Evolutionary conservation across 2,888 invertebrate genomes (phyloP), one percentile per base, ranked within the genome.

Genomic region (Sesia bembeciformis): DNA sequence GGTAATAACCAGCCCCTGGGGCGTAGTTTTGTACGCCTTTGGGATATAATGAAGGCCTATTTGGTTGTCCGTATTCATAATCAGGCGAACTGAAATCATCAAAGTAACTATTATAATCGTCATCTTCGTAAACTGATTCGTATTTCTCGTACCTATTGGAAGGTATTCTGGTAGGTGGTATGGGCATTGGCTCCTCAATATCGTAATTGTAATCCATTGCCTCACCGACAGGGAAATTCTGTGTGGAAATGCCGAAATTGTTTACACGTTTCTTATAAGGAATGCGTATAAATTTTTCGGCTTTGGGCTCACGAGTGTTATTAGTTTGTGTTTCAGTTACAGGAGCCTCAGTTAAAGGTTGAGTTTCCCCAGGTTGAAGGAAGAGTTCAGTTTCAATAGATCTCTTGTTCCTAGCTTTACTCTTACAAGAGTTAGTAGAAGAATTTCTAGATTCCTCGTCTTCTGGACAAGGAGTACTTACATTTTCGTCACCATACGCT

Each of bases 401-500:
- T 54, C 75, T 65, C 40, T 61, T 66, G 74, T 60, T 68, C 7
- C 63, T 64, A 38, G 62, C 68, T 56, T 57, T 59, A 23, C 2
- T 23, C 23, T 1, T 23, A 23, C 23, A 23, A 23, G 23, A 23
- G 23, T 23, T 23, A 49, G 38, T 51, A 8, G 3, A 38, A 40
- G 8, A 52, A 5, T 40, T 52, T 41, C 7, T 42, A 42, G 39
- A 5, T 5, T 51, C 40, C 6, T n/a, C 4, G 40, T 55, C 46
- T 7, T 39, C 3, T 51, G 49, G 56, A 40, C 54, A 40, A 46
- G 42, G 54, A 40, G 71, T 84, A 87, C 88, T 88, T 84, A 89
- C 88, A 62, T 81, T 77, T 38, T 86, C 80, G 39, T 81, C 80
- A 53, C 75, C 80, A 53, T 81, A 85, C 1, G 86, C 87, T 39